phyloP scores from a whole-genome alignment of 2,797 vertebrate species.

The Manis javanica region DNA sequence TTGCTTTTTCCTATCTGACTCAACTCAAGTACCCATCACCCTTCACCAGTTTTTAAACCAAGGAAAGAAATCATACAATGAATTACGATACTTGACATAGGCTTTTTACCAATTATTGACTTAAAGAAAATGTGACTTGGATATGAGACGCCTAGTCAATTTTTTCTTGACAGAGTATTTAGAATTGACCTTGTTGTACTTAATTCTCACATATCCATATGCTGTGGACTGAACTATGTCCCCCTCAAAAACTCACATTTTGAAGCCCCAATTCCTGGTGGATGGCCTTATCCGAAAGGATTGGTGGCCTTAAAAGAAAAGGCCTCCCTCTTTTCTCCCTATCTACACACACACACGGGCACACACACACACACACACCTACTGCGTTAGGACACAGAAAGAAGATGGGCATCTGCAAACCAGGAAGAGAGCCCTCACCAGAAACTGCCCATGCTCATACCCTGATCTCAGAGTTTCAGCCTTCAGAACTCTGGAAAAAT shows the following conservation, averaged over 20 bases:
- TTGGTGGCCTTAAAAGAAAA: neutral
- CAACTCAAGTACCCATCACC: neutral
- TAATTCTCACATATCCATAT: neutral
- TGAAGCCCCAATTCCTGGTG: neutral
- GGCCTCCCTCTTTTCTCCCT: too few relatives aligned
- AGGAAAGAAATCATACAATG: neutral
- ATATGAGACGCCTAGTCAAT: neutral
- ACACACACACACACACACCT: too few relatives aligned
- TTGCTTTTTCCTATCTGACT: neutral
- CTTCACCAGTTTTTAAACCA: neutral
- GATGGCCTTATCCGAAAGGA: neutral
- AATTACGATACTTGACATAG: neutral
- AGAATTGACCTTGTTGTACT: neutral
- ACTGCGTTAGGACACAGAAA: neutral
- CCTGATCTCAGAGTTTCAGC: neutral
- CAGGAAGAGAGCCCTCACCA: neutral
- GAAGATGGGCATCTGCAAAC: neutral
- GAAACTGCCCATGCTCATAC: neutral
- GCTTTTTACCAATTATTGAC: neutral
- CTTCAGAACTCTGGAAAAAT: neutral
- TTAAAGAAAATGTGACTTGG: neutral
- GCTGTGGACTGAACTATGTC: neutral
- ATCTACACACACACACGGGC: too few relatives aligned
- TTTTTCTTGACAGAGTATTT: neutral
- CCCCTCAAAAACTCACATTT: neutral